A percentile compares a stretch with the other conserved stretches of the same genome.
These are phyloP conservation scores for Taurulus bubalis DNA, from an alignment of 2,113 vertebrate species.

Conservation along the genomic window DNA sequence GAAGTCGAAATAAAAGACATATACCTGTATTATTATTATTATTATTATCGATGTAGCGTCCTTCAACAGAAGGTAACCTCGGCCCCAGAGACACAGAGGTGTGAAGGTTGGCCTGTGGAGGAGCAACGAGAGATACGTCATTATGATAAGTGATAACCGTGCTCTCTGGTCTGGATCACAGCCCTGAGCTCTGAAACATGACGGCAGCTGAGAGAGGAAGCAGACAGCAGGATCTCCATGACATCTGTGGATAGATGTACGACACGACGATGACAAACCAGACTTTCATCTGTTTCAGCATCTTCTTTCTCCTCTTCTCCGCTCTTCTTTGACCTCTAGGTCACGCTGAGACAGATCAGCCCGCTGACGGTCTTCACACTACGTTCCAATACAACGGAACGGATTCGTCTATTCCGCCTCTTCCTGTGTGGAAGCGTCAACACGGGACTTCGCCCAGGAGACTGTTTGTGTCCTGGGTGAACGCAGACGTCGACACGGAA, in stretches of 20 bases:
- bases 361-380: background rate
- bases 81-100: background rate
- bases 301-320: background rate
- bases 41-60: too few relatives aligned
- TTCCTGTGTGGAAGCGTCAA: background rate
- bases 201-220: constrained; percentile 37
- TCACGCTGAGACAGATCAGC: background rate
- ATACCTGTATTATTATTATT: too few relatives aligned
- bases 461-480: background rate
- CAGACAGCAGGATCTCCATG: background rate
- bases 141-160: constrained; percentile 65
- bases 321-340: background rate
- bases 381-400: background rate
- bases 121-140: constrained; percentile 66
- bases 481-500: too few relatives aligned
- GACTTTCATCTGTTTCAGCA: background rate
- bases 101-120: constrained; percentile 9
- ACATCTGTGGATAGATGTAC: background rate
- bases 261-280: background rate
- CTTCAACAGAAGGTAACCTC: background rate
- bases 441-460: background rate
- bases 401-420: background rate
- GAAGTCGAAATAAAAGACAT: too few relatives aligned
- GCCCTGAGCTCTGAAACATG: constrained; percentile 33
- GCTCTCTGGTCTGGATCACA: constrained; percentile 34